Evolutionary conservation across 1,140 invertebrate genomes (phyloP).

Genomic region (Leptopilina clavipes): DNA sequence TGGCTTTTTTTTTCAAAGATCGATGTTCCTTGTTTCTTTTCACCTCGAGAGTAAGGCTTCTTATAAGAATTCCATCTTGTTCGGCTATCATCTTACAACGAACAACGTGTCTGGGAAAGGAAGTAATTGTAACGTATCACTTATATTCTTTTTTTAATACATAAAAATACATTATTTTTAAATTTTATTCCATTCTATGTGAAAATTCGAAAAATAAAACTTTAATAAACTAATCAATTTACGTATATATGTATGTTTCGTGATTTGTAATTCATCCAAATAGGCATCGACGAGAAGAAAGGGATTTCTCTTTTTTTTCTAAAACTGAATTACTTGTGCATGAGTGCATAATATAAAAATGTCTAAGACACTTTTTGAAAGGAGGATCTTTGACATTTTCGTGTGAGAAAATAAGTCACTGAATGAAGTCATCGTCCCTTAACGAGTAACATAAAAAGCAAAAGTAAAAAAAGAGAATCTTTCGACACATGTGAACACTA

Average conservation of each 20-base stretch:
- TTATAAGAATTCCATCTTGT: constrained; percentile 67
- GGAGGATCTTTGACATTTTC: background rate
- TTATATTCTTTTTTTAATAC: background rate
- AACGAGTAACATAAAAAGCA: constrained; percentile 2
- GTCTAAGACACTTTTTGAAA: background rate
- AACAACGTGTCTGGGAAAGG: constrained; percentile 39
- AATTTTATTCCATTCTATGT: too few species aligned
- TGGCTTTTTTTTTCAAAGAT: constrained; percentile 40
- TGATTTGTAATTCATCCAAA: background rate
- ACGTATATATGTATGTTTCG: too few species aligned
- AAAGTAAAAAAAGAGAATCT: constrained; percentile 21
- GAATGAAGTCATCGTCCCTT: constrained; percentile 32
- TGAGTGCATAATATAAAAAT: background rate
- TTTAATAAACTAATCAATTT: too few species aligned
- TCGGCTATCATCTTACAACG: constrained; percentile 66
- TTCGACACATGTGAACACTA: constrained; percentile 24
- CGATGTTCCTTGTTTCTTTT: constrained; percentile 37
- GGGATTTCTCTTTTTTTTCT: too few species aligned
- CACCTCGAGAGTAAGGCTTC: constrained; percentile 62
- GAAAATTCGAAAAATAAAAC: background rate
- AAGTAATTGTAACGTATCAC: constrained; percentile 6
- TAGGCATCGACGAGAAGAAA: background rate
- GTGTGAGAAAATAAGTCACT: constrained; percentile 15
- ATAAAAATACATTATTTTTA: too few species aligned
- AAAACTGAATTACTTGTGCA: background rate